phyloP scores from a whole-genome alignment of 2,888 invertebrate species.

The Conus canariensis region DNA sequence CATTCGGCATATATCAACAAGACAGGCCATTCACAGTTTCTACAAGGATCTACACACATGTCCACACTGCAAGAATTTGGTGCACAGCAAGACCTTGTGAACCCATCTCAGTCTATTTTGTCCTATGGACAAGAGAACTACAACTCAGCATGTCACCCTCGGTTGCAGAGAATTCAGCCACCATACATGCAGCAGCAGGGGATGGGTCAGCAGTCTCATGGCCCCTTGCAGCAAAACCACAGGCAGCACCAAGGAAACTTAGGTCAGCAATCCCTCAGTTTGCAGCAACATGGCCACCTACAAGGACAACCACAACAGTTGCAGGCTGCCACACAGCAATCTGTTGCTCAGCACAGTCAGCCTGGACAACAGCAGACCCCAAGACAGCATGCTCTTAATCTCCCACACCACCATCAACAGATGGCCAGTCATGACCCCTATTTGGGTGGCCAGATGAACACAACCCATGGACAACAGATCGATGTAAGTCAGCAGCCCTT shows the following conservation, averaged over 20 bases:
- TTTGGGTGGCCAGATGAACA: background rate
- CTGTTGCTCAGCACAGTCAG: conserved; percentile 11
- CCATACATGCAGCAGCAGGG: background rate
- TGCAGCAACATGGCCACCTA: conserved; percentile 8
- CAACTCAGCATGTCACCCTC: background rate
- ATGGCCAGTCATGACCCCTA: background rate
- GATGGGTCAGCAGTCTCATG: background rate
- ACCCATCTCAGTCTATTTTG: background rate
- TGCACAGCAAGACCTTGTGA: background rate
- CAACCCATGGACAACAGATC: background rate
- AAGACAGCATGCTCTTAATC: background rate
- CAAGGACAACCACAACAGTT: background rate
- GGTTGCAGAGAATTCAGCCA: background rate
- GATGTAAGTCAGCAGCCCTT: background rate
- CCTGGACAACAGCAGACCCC: background rate
- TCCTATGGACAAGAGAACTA: background rate
- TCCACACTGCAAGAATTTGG: background rate
- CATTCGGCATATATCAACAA: background rate
- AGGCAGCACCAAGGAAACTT: background rate
- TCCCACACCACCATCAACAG: background rate
- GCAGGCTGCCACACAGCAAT: conserved; percentile 15
- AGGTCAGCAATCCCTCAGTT: background rate
- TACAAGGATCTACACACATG: background rate
- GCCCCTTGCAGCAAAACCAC: background rate
- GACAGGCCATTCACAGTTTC: background rate